Evolutionary conservation across 2,888 invertebrate genomes (phyloP), one percentile per base, ranked within the genome.

Genomic region (Diaphora mendica): DNA sequence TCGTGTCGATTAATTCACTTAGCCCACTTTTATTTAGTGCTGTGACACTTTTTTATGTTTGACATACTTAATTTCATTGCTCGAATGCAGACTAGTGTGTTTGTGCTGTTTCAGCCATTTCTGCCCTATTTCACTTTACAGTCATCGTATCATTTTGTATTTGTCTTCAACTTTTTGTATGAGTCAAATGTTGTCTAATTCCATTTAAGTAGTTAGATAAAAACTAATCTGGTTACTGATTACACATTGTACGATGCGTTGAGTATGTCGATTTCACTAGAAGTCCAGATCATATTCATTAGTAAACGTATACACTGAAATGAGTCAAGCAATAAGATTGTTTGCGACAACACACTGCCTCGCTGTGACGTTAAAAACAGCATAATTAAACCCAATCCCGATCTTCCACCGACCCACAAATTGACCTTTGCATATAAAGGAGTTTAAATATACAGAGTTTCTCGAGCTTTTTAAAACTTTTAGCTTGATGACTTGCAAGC

Each of bases 1-100:
- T 93, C 94, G 92, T 88, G 88, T 92, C 91, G 92, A 93, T 91
- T 93, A 92, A 93, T 93, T 92, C 91, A 94, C 92, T 94, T 94
- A 94, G 91, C 94, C 94, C 92, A 94, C 93, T 94, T 95, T 94
- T 92, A 90, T 93, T 91, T 90, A 91, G 90, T 89, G 89, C 92
- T 92, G 92, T 94, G 92, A 92, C 92, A 93, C 90, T 92, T 91
- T 91, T 92, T 91, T 91, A 90, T 90, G 89, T 93, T 93, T 93
- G 93, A 92, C 91, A 92, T 90, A 91, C 91, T 91, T 92, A 88
- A 90, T 91, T 92, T 90, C 89, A 88, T 87, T 86, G 89, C 88
- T 91, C 87, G 84, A 87, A 86, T 89, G 88, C 88, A 88, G 85
- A 87, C 83, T 82, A 85, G 82, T 80, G 87, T 87, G 87, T 87